These are phyloP conservation scores for Astyanax mexicanus DNA, from an alignment of 2,797 vertebrate species.

Conservation along the genomic window DNA sequence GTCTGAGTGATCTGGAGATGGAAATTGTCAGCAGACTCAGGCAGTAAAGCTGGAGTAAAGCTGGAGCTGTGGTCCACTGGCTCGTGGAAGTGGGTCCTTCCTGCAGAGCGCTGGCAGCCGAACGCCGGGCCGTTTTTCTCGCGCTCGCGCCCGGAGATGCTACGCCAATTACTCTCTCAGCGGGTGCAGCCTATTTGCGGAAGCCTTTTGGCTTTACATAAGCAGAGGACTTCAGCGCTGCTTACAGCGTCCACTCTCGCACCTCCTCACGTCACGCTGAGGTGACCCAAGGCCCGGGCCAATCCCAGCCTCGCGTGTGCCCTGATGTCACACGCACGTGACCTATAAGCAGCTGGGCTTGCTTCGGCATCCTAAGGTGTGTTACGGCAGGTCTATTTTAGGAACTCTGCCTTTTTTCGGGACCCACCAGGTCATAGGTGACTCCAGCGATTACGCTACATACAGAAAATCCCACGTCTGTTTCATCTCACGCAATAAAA, in stretches of 20 bases:
- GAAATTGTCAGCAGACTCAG: background rate
- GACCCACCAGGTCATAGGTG: conserved; percentile 36
- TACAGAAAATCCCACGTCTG: background rate
- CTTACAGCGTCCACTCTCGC: conserved; percentile 9
- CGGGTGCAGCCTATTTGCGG: conserved; percentile 78
- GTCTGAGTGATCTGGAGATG: background rate
- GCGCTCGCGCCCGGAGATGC: conserved; percentile 74
- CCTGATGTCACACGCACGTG: conserved; percentile 42
- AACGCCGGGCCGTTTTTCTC: conserved; percentile 67
- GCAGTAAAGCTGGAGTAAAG: background rate
- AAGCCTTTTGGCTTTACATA: conserved; percentile 65
- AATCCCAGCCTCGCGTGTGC: conserved; percentile 5
- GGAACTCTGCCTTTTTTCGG: conserved; percentile 53
- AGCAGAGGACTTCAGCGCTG: conserved; percentile 32
- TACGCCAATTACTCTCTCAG: conserved; percentile 81
- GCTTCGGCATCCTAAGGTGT: background rate
- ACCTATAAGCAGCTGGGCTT: background rate
- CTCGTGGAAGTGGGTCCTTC: conserved; percentile 68
- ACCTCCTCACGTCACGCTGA: conserved; percentile 46
- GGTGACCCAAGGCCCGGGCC: conserved; percentile 2
- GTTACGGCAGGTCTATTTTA: conserved; percentile 67
- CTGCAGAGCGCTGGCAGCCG: conserved; percentile 72
- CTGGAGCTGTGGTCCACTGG: conserved; percentile 55
- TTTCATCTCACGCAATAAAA: background rate
- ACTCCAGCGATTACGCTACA: conserved; percentile 42